These are phyloP conservation scores for Trachelus tabidus DNA, from an alignment of 2,888 invertebrate species.

Conservation along the genomic window DNA sequence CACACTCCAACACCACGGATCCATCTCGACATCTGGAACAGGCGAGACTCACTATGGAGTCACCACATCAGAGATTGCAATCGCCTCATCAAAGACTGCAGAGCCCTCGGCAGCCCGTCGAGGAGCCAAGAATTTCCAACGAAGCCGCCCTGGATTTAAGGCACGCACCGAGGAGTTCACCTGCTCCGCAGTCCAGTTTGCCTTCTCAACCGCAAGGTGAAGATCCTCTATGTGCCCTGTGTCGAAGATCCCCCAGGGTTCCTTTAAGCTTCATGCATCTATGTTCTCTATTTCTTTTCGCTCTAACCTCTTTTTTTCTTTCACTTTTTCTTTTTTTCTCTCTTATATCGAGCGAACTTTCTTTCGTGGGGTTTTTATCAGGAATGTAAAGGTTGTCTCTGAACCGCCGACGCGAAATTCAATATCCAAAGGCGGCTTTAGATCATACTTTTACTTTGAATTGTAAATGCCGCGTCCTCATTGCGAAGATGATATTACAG, in stretches of 20 bases:
- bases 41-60: slow-evolving; percentile 58
- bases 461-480: not conserved
- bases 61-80: slow-evolving; percentile 58
- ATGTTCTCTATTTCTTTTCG: not conserved
- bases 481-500: not conserved
- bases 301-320: not conserved
- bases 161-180: slow-evolving; percentile 59
- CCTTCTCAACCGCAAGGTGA: slow-evolving; percentile 57
- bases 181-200: slow-evolving; percentile 50
- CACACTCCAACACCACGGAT: slow-evolving; percentile 54
- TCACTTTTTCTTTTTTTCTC: not conserved
- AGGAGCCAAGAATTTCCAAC: slow-evolving; percentile 50
- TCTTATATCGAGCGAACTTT: not conserved
- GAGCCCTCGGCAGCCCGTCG: slow-evolving; percentile 55
- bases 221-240: slow-evolving; percentile 5
- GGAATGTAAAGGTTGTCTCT: not conserved
- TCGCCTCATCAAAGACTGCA: slow-evolving; percentile 60
- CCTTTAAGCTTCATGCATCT: not conserved
- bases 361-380: not conserved
- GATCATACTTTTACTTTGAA: not conserved
- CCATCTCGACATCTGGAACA: slow-evolving; percentile 56
- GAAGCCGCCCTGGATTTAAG: slow-evolving; percentile 59
- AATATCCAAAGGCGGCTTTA: not conserved
- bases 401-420: not conserved
- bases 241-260: not conserved